phyloP scores from a whole-genome alignment of 1,140 invertebrate species.

The Hesperophylax magnus region DNA sequence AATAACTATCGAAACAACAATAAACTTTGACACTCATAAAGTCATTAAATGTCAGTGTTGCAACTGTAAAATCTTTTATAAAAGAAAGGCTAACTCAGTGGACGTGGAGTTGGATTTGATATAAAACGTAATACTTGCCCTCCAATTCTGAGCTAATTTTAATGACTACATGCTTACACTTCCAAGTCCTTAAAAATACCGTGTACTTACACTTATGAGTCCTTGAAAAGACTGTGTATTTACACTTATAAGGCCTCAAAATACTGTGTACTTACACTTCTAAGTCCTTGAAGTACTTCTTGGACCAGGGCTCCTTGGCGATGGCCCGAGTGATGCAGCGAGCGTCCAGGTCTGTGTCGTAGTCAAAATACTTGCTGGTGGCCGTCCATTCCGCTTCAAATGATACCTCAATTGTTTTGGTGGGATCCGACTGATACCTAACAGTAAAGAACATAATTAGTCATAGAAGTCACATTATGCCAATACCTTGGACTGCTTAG shows the following conservation, averaged over 20 bases:
- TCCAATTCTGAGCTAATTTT: too few relatives aligned
- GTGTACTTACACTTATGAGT: slow-evolving; percentile 72
- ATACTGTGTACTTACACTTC: slow-evolving; percentile 69
- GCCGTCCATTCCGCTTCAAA: slow-evolving; percentile 71
- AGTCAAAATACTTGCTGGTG: slow-evolving; percentile 74
- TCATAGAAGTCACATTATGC: too few relatives aligned
- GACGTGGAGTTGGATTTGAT: too few relatives aligned
- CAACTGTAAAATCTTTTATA: too few relatives aligned
- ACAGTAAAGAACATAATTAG: neutral
- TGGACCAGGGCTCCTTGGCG: slow-evolving; percentile 77
- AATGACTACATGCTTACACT: slow-evolving; percentile 65
- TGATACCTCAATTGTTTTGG: slow-evolving; percentile 66
- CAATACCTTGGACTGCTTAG: too few relatives aligned
- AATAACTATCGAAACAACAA: too few relatives aligned
- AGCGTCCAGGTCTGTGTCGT: slow-evolving; percentile 76
- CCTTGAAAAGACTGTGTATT: slow-evolving; percentile 71
- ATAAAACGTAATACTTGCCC: too few relatives aligned
- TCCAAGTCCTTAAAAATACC: slow-evolving; percentile 72
- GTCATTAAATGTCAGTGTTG: too few relatives aligned
- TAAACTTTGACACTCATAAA: too few relatives aligned
- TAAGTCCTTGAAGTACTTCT: slow-evolving; percentile 75
- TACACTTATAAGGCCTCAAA: slow-evolving; percentile 75
- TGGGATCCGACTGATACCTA: slow-evolving; percentile 66
- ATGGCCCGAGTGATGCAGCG: slow-evolving; percentile 75
- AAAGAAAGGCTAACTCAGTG: too few relatives aligned